Percentiles rank a stretch among this genome's conserved stretches.
Conservation (phyloP, 2,797 vertebrate genomes). For the Siniperca scherzeri region DNA sequence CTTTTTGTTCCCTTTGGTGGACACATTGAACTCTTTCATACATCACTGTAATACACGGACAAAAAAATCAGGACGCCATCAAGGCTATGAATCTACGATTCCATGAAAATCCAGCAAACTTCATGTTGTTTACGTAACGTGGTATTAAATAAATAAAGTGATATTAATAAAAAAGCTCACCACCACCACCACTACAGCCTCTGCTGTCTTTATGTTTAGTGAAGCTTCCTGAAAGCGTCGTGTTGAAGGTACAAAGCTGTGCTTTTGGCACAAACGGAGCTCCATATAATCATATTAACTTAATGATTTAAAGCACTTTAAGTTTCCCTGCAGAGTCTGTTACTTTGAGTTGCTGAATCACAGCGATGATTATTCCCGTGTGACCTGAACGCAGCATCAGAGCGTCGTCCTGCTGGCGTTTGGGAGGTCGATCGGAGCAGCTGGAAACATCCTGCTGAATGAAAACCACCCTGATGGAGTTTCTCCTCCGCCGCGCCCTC, state of each 20-base stretch:
- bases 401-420: conserved; percentile 44
- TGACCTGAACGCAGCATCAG: conserved; percentile 59
- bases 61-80: too few species aligned
- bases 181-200: neutral
- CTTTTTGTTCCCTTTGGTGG: too few species aligned
- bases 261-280: conserved; percentile 1
- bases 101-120: too few species aligned
- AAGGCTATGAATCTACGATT: too few species aligned
- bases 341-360: conserved; percentile 40
- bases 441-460: conserved; percentile 42
- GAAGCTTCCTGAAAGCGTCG: neutral
- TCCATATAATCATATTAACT: neutral
- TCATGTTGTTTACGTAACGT: too few species aligned
- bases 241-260: neutral
- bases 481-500: conserved; percentile 73
- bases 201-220: neutral
- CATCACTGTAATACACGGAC: too few species aligned
- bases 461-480: conserved; percentile 60
- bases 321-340: conserved; percentile 22
- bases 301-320: conserved; percentile 27
- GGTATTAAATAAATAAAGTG: neutral
- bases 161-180: neutral
- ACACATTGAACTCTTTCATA: too few species aligned
- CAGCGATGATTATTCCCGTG: conserved; percentile 53
- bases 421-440: conserved; percentile 47